A percentile compares a stretch with the other conserved stretches of the same genome.
Evolutionary conservation across 2,888 invertebrate species (phyloP).

Genomic region (Sarcophaga variegata): DNA sequence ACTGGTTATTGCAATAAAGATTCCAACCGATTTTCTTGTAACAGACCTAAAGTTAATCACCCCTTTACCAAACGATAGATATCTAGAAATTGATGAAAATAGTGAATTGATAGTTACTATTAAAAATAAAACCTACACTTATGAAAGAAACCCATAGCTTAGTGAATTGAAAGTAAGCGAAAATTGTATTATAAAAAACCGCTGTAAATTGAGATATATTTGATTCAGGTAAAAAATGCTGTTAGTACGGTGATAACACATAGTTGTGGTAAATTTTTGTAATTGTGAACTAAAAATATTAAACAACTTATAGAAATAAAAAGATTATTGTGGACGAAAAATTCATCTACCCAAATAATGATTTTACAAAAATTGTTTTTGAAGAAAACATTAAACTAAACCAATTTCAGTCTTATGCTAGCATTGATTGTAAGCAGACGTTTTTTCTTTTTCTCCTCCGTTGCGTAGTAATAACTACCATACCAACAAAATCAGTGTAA

Average conservation of each 20-base stretch:
- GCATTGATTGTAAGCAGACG: too few relatives aligned
- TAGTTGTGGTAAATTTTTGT: not conserved
- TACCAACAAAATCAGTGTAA: too few relatives aligned
- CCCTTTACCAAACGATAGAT: slow-evolving; percentile 33
- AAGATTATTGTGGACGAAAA: not conserved
- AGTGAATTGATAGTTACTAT: slow-evolving; percentile 26
- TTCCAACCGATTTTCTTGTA: not conserved
- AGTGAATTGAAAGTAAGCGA: slow-evolving; percentile 36
- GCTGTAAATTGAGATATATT: slow-evolving; percentile 23
- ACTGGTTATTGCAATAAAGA: not conserved
- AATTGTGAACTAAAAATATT: too few relatives aligned
- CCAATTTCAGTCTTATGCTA: not conserved
- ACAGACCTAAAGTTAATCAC: slow-evolving; percentile 28
- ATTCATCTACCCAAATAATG: slow-evolving; percentile 19
- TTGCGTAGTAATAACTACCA: too few relatives aligned
- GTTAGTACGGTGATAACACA: slow-evolving; percentile 6
- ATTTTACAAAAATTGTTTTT: not conserved
- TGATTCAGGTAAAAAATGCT: slow-evolving; percentile 27
- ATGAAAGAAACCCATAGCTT: slow-evolving; percentile 20
- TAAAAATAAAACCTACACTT: slow-evolving; percentile 17
- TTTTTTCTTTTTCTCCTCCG: too few relatives aligned
- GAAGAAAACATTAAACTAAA: slow-evolving; percentile 12
- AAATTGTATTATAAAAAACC: slow-evolving; percentile 24
- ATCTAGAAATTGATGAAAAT: slow-evolving; percentile 26
- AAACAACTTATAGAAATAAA: not conserved